These are phyloP conservation scores for Lasius platythorax DNA, from an alignment of 2,888 invertebrate species.

Conservation along the genomic window DNA sequence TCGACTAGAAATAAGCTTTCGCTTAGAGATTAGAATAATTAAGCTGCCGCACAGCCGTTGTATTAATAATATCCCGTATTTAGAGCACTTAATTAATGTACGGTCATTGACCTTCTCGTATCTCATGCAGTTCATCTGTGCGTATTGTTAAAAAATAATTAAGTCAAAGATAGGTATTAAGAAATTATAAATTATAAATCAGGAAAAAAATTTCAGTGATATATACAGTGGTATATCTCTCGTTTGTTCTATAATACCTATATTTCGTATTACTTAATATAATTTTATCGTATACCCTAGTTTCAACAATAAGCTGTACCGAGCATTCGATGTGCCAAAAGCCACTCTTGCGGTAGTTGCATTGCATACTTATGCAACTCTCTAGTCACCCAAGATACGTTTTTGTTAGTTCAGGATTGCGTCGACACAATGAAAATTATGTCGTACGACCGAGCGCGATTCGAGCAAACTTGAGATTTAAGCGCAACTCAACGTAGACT, in stretches of 20 bases:
- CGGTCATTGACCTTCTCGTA: background rate
- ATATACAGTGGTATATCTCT: background rate
- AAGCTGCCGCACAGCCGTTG: background rate
- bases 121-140: background rate
- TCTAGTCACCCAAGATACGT: background rate
- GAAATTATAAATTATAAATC: background rate
- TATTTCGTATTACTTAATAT: background rate
- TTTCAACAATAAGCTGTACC: background rate
- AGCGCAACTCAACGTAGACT: constrained; percentile 17
- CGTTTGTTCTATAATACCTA: background rate
- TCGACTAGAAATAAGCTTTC: constrained; percentile 12
- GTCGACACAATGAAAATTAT: constrained; percentile 34
- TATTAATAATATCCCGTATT: background rate
- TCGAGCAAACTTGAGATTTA: constrained; percentile 13
- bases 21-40: background rate
- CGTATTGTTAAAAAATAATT: constrained; percentile 2
- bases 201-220: background rate
- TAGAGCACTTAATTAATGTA: background rate
- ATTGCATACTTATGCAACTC: constrained; percentile 22
- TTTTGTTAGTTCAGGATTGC: constrained; percentile 2
- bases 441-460: background rate
- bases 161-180: background rate
- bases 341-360: background rate
- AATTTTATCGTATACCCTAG: background rate
- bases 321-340: constrained; percentile 4